A percentile compares a stretch with the other conserved stretches of the same genome.
These are phyloP conservation scores for Acipenser transmontanus DNA, from an alignment of 2,797 vertebrate species.

Conservation along the genomic window DNA sequence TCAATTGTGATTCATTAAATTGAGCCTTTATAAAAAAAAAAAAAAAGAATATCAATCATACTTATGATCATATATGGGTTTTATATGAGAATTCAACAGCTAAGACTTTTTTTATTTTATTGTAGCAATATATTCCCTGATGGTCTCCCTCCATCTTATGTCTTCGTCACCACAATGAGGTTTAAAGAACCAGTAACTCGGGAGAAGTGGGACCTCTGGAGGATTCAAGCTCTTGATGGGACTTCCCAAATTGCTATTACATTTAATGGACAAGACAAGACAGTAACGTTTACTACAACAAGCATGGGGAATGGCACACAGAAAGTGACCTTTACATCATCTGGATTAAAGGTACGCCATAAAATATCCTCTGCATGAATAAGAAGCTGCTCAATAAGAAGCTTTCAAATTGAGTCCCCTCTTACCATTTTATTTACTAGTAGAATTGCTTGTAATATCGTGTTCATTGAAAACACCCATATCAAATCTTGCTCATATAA, in stretches of 20 bases:
- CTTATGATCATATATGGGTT: too few relatives aligned
- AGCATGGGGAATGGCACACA: constrained; percentile 29
- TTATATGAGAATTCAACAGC: too few relatives aligned
- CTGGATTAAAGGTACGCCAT: too few relatives aligned
- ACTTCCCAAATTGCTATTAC: constrained; percentile 72
- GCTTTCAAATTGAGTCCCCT: too few relatives aligned
- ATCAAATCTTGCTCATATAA: too few relatives aligned
- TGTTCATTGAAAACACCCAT: too few relatives aligned
- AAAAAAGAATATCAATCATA: too few relatives aligned
- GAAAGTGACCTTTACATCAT: too few relatives aligned
- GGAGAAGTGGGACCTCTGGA: constrained; percentile 75
- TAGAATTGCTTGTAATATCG: too few relatives aligned
- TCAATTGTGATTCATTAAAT: not conserved
- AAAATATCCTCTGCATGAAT: too few relatives aligned
- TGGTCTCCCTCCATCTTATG: constrained; percentile 77
- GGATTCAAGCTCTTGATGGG: constrained; percentile 64
- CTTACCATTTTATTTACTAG: too few relatives aligned
- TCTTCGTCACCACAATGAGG: constrained; percentile 74
- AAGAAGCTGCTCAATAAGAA: too few relatives aligned
- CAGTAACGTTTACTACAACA: constrained; percentile 64
- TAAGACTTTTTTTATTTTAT: constrained; percentile 16
- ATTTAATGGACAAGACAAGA: constrained; percentile 65
- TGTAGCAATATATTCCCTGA: constrained; percentile 74
- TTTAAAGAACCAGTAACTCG: constrained; percentile 60
- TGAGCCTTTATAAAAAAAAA: not conserved